phyloP scores from a whole-genome alignment of 35 echinoderm and acorn worm species.

The Hemicentrotus pulcherrimus region DNA sequence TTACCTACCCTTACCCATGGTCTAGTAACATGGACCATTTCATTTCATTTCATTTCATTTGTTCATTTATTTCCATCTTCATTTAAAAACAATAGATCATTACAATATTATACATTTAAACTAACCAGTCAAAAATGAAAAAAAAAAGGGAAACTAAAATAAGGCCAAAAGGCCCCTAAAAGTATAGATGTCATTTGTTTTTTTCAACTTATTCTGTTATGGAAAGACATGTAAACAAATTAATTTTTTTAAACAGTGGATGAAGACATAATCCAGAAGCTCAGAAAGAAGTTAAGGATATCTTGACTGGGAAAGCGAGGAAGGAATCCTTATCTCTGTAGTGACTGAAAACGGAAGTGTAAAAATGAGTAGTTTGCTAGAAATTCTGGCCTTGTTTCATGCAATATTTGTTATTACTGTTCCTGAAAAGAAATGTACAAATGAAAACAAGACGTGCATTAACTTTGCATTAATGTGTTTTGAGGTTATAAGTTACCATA shows the following conservation, averaged over 20 bases:
- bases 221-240: no score
- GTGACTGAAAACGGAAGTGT: not conserved
- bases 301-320: not conserved
- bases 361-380: not conserved
- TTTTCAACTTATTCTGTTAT: no score
- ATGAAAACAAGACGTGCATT: not conserved
- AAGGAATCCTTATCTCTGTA: not conserved
- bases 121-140: no score
- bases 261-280: no score
- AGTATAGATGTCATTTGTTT: no score
- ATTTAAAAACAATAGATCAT: not conserved
- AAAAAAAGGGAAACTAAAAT: no score
- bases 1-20: not conserved
- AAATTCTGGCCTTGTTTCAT: not conserved
- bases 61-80: not conserved
- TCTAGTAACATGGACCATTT: not conserved
- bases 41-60: not conserved
- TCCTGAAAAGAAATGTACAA: not conserved
- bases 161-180: no score
- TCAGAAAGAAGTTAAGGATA: not conserved
- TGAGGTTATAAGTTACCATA: not conserved
- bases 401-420: not conserved
- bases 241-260: no score
- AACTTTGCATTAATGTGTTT: not conserved
- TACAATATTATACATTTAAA: no score